phyloP scores from a whole-genome alignment of 2,797 vertebrate genomes.

The Esox lucius region DNA sequence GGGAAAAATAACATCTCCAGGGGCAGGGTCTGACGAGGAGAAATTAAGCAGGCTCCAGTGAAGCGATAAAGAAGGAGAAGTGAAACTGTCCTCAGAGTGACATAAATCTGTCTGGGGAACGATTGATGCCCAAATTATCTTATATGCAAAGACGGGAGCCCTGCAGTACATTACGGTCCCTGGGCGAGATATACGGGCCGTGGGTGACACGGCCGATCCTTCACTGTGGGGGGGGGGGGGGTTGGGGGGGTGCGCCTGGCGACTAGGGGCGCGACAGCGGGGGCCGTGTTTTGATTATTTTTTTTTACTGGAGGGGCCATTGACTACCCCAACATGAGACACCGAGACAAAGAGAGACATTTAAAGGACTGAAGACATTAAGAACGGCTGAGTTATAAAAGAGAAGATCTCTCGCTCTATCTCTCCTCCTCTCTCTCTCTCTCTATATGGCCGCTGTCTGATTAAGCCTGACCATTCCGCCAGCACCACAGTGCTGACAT shows the following conservation, averaged over 20 bases:
- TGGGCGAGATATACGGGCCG: conserved; percentile 92
- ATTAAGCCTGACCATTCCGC: conserved; percentile 92
- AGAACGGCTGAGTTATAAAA: conserved; percentile 88
- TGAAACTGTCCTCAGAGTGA: conserved; percentile 99
- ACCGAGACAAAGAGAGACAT: conserved; percentile 87
- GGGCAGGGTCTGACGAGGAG: conserved; percentile 94
- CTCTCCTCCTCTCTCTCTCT: conserved; percentile 30
- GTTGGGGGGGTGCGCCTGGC: conserved; percentile 80
- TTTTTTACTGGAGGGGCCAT: conserved; percentile 87
- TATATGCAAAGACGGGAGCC: conserved; percentile 99
- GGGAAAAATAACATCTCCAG: conserved; percentile 95
- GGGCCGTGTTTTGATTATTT: conserved; percentile 91
- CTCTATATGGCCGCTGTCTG: conserved; percentile 90
- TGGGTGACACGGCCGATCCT: conserved; percentile 91
- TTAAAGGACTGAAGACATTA: conserved; percentile 92
- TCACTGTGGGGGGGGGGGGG: conserved; percentile 78
- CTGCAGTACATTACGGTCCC: conserved; percentile 90
- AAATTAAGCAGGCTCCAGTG: conserved; percentile 99
- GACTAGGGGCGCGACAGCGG: conserved; percentile 61
- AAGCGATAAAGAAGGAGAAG: conserved; percentile 99
- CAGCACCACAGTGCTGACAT: conserved; percentile 95
- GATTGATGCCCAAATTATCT: conserved; percentile 99
- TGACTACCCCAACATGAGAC: conserved; percentile 86
- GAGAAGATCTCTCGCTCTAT: conserved; percentile 84
- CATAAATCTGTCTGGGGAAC: conserved; percentile 97